phyloP scores from a whole-genome alignment of 2,888 invertebrate genomes.

The Chalcis sispes region DNA sequence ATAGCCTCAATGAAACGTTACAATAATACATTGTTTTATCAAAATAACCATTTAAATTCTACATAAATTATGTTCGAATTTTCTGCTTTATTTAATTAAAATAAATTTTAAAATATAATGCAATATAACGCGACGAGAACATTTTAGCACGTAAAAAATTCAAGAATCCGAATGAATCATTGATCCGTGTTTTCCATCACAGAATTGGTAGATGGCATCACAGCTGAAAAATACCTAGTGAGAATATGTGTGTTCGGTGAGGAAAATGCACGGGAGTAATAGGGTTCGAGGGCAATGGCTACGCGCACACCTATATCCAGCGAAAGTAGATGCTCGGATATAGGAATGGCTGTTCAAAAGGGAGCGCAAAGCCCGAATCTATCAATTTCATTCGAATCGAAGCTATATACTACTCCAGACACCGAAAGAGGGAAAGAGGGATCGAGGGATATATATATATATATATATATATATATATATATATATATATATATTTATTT shows the following conservation, averaged over 20 bases:
- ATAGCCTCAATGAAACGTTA: not conserved
- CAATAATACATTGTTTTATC: no score
- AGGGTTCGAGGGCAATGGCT: not conserved
- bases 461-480: no score
- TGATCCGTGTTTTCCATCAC: constrained; percentile 12
- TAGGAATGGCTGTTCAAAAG: constrained; percentile 66
- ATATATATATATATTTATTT: no score
- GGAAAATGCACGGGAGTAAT: not conserved
- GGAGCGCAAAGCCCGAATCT: constrained; percentile 68
- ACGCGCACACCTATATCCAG: not conserved
- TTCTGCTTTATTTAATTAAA: not conserved
- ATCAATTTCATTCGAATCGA: constrained; percentile 69
- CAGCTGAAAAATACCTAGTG: constrained; percentile 1
- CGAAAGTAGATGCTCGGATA: constrained; percentile 69
- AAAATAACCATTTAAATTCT: no score
- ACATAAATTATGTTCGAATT: no score
- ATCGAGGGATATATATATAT: not conserved
- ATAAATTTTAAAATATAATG: not conserved
- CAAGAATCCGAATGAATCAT: not conserved
- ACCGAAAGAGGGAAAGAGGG: not conserved
- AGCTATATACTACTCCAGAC: not conserved
- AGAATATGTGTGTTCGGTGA: not conserved
- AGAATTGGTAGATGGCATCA: not conserved
- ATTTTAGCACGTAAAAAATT: not conserved
- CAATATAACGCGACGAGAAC: not conserved